These are phyloP conservation scores for Typhlomys cinereus DNA, from an alignment of 2,113 vertebrate species.

Conservation along the genomic window DNA sequence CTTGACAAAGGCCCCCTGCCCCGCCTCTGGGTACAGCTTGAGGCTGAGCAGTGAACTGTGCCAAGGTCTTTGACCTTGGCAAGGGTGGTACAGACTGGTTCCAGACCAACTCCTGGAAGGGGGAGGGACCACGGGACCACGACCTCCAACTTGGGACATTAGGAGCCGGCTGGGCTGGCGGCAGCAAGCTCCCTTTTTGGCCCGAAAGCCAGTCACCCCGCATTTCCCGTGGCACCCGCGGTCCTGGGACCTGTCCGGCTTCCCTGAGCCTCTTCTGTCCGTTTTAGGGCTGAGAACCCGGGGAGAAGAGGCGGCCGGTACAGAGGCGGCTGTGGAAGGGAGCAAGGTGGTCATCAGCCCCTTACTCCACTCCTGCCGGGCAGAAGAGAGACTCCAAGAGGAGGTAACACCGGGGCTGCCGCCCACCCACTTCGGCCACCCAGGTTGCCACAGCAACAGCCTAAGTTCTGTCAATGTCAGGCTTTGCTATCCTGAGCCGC, in stretches of 20 bases:
- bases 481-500: neutral
- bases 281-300: neutral
- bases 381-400: neutral
- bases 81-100: neutral
- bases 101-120: neutral
- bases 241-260: neutral
- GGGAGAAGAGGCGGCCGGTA: neutral
- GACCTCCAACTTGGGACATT: slow-evolving; percentile 25
- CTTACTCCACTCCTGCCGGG: neutral
- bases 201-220: neutral
- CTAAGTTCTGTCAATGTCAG: neutral
- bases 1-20: neutral
- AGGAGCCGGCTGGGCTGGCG: neutral
- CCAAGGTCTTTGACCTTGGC: slow-evolving; percentile 58
- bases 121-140: neutral
- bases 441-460: neutral
- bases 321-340: neutral
- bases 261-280: neutral
- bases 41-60: neutral
- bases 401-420: neutral
- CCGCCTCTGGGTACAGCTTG: neutral
- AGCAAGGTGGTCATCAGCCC: neutral
- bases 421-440: neutral
- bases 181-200: neutral
- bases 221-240: neutral